Base-by-base conservation (phyloP, 2,888 invertebrate genomes). In the Scotopteryx bipunctaria region DNA sequence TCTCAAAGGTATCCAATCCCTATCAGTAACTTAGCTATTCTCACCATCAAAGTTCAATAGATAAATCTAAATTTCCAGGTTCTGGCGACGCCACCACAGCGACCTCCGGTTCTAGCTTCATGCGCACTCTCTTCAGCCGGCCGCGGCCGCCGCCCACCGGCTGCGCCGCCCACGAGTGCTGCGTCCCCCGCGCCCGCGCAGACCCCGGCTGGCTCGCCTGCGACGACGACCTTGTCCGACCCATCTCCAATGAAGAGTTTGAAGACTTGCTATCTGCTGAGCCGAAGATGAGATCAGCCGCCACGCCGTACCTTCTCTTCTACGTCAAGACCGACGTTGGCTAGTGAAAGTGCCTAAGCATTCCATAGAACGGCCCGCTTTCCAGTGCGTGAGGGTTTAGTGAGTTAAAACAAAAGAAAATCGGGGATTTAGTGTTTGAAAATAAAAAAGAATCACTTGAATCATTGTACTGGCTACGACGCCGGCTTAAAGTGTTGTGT, bases 241-340 rank as follows among this genome's bases (percentile, higher is more conserved):
- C 94, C 5, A 94, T 97, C 76, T 93, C 95, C 19, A 92, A 93
- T 71, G 92, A 94, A 25, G 96, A 97, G 75, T 94, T 97, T 63
- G 93, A 94, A 64, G 95, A 96, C 60, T 92, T 96, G 52, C 91
- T 97, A 42, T 94, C 94, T 1, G 92, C 93, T 1, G 94, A 94
- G 46, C 94, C 94, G 37, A 93, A 93, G 69, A 85, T 93, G 56
- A 91, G 94, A 57, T 94, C 95, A 31, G 95, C 95, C 0, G 95
- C 96, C 15, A 97, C 97, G 0, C 97, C 97, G 0, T 97, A 97
- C 86, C 92, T 97, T 47, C 89, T 97, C 36, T 97, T 97, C 86
- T 97, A 97, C 78, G 94, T 94, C 37, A 93, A 93, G 52, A 92
- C 86, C 62, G 92, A 93, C 66, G 82, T 80, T 41, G 87, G 86